Evolutionary conservation across 2,113 vertebrate genomes (phyloP), one percentile per base, ranked within the genome.

Genomic region (Channa argus): DNA sequence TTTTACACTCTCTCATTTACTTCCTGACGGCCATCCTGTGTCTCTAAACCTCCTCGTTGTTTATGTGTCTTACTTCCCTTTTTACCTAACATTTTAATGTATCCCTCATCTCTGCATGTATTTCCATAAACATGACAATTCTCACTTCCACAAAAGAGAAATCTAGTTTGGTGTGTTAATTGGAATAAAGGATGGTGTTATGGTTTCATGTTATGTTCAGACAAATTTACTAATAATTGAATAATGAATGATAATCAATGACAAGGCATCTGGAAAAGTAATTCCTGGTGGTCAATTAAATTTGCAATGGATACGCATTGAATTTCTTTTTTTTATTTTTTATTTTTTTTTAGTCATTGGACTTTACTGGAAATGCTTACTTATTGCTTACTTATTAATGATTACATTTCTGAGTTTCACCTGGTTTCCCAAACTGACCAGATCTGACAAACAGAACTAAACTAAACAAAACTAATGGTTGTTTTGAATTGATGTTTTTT

Each of bases 11-110:
- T 76, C 49, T 79, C 36, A 41, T 46, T 24, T 13, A 5, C 39
- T 75, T 89, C 76, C 65, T 79, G 55, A 47, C 50, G 43, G 14
- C 15, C 14, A 37, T 79, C 47, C 74, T 65, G 43, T 68, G 15
- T 56, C 41, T 70, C 39, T 49, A 2, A 24, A 24, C 24, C 24
- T 24, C 63, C 63, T 4, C 61, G 43, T 80, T 68, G 64, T 45
- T 70, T 76, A 60, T 50, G 24, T 65, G 58, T 78, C 24, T 77
- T 56, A 8, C 56, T 63, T 68, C 50, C 43, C 51, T 13, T 54
- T 55, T 78, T 71, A 74, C 74, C 72, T 77, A 65, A 81, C 59
- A 76, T 77, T 77, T 59, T 66, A 45, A 50, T 59, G 64, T 34
- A 69, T 73, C 65, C 82, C 36, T 73, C 44, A 58, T 74, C 54